Conservation (phyloP, 1,140 invertebrate species). For the Neuroterus valhalla region DNA sequence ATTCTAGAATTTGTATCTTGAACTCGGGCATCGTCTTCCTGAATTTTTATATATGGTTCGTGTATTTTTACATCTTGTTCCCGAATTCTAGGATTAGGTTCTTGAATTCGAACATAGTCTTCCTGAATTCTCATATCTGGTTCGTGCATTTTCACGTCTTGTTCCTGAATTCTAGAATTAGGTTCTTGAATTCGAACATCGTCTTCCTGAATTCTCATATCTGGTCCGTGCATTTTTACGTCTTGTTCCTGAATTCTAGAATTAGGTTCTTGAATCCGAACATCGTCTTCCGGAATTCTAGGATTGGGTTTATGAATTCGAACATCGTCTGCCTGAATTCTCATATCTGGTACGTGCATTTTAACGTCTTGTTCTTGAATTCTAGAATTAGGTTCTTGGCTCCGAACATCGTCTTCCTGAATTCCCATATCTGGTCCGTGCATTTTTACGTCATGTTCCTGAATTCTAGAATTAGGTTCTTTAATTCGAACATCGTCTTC, state of each 20-base stretch:
- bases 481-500: no score
- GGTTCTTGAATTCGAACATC: neutral
- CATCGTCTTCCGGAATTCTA: neutral
- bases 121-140: neutral
- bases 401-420: neutral
- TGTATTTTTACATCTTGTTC: neutral
- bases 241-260: neutral
- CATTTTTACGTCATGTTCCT: no score
- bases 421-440: no score
- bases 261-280: neutral
- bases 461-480: no score
- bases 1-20: neutral
- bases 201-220: neutral
- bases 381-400: no score
- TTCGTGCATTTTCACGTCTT: neutral
- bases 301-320: neutral
- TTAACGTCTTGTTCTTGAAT: no score
- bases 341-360: neutral
- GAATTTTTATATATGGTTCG: neutral
- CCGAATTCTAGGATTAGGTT: neutral
- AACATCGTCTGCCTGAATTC: neutral
- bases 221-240: neutral
- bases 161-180: neutral
- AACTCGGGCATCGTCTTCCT: neutral
- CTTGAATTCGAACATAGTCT: neutral